phyloP scores from a whole-genome alignment of 2,797 vertebrate species.

The Nyctibius grandis region DNA sequence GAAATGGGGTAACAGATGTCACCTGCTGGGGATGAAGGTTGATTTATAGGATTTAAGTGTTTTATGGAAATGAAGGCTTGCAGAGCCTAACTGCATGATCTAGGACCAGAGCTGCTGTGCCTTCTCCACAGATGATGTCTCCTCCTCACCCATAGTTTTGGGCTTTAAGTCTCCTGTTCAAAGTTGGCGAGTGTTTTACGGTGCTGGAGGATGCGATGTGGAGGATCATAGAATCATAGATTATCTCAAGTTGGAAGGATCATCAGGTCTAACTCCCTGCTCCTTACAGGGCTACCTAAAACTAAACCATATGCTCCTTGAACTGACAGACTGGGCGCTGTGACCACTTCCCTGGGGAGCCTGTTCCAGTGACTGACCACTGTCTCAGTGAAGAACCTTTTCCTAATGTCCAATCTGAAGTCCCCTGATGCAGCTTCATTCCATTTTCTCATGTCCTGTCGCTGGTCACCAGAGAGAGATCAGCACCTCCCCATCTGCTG shows the following conservation, averaged over 20 bases:
- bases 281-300: neutral
- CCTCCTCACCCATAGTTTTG: accelerated
- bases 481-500: neutral
- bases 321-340: neutral
- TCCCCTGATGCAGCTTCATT: neutral
- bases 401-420: neutral
- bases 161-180: neutral
- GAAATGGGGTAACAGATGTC: neutral
- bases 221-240: neutral
- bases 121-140: neutral
- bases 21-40: neutral
- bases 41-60: neutral
- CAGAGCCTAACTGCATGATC: neutral
- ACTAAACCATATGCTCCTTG: neutral
- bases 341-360: neutral
- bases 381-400: neutral
- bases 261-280: neutral
- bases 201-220: neutral
- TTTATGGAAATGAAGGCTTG: neutral
- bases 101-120: neutral
- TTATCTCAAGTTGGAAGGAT: neutral
- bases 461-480: neutral
- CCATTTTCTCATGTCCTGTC: neutral
- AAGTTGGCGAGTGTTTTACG: neutral
- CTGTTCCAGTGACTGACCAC: neutral